Conservation (phyloP, 2,113 vertebrate species). For the Callopanchax toddi region DNA sequence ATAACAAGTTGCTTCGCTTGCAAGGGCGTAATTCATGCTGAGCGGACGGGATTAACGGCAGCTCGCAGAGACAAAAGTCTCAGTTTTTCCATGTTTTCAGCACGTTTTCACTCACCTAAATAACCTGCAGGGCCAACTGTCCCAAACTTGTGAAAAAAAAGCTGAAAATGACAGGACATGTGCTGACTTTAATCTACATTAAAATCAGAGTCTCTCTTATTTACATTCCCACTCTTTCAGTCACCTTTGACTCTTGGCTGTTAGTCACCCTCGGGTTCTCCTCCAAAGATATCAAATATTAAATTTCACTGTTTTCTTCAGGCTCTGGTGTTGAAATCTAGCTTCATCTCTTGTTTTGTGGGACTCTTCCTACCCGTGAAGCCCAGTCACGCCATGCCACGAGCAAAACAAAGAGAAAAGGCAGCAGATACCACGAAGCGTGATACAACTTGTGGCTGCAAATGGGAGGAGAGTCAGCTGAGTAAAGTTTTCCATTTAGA, state of each 20-base stretch:
- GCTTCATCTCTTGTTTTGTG: too few relatives aligned
- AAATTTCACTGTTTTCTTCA: not conserved
- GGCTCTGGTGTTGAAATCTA: not conserved
- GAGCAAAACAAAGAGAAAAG: not conserved
- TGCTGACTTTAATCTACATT: not conserved
- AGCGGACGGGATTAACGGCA: too few relatives aligned
- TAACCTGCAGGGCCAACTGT: too few relatives aligned
- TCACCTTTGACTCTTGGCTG: not conserved
- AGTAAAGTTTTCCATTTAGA: conserved; percentile 6
- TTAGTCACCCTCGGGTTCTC: not conserved
- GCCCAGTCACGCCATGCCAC: conserved; percentile 5
- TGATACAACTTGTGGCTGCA: conserved; percentile 4
- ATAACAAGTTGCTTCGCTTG: not conserved
- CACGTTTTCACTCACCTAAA: too few relatives aligned
- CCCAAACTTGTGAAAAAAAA: too few relatives aligned
- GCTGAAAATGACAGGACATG: too few relatives aligned
- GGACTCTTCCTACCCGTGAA: not conserved
- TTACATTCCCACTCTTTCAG: not conserved
- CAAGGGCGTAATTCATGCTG: conserved; percentile 7
- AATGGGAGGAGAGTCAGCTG: not conserved
- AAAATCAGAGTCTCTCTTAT: not conserved
- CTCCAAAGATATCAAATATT: not conserved
- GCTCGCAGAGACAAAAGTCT: too few relatives aligned
- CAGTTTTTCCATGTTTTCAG: too few relatives aligned
- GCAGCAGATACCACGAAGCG: not conserved